These are phyloP conservation scores for Apodemia mormo DNA, from an alignment of 2,888 invertebrate genomes.

Conservation along the genomic window DNA sequence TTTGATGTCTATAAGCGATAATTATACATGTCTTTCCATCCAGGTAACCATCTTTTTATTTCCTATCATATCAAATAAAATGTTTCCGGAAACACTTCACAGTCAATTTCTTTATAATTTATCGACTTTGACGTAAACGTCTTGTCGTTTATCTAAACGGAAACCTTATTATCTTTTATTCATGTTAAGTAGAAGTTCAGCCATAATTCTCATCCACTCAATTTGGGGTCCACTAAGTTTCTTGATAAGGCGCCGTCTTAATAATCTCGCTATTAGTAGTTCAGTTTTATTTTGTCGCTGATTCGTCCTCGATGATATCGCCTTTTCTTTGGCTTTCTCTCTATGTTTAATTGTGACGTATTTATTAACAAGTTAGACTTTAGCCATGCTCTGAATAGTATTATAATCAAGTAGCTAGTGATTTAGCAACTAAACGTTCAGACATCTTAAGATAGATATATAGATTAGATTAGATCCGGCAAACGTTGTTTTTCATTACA, in stretches of 20 bases:
- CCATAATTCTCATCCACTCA: constrained; percentile 75
- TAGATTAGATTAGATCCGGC: too few relatives aligned
- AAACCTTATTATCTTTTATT: constrained; percentile 75
- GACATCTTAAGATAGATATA: too few relatives aligned
- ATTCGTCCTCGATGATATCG: constrained; percentile 67
- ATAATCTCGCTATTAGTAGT: constrained; percentile 66
- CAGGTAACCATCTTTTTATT: too few relatives aligned
- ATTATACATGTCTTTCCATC: too few relatives aligned
- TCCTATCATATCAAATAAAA: too few relatives aligned
- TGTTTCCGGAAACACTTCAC: constrained; percentile 47
- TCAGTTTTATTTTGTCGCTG: constrained; percentile 68
- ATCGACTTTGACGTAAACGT: constrained; percentile 44
- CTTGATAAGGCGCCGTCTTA: constrained; percentile 67
- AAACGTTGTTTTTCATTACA: too few relatives aligned
- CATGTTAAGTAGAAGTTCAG: constrained; percentile 63
- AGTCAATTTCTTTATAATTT: constrained; percentile 38
- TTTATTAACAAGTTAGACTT: constrained; percentile 42
- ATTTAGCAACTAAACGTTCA: too few relatives aligned
- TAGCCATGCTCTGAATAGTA: too few relatives aligned
- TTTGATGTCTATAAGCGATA: too few relatives aligned
- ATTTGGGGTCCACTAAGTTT: constrained; percentile 69
- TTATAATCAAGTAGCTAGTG: too few relatives aligned
- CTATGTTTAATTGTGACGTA: constrained; percentile 46
- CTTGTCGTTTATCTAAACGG: constrained; percentile 69
- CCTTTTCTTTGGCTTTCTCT: constrained; percentile 50